Base-by-base conservation (phyloP, 2,797 vertebrate genomes). In the Sebastes itinus region DNA sequence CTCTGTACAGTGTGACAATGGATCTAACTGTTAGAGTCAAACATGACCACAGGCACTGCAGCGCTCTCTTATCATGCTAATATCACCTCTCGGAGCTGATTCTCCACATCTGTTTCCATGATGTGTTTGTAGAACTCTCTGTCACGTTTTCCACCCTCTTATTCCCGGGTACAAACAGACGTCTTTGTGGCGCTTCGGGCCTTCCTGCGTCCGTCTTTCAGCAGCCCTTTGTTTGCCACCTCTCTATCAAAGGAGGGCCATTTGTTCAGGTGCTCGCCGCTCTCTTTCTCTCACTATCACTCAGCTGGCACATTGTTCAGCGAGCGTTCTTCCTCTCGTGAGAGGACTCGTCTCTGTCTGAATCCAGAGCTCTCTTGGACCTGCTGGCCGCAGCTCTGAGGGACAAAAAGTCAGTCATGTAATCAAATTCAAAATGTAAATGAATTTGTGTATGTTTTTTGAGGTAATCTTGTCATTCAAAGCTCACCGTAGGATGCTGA, bases 261-360 rank as follows among this genome's bases (percentile, higher is more conserved):
- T 92, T 94, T 94, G 91, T 95, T 96, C 93, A 87, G 89, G 78
- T 87, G 92, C 94, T 94, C 86, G 30, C 83, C 54, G 72, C 89
- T 81, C 70, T 71, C 78, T 70, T 74, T 46, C 67, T 85, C 65
- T 71, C 83, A 5, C 66, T 68, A 60, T 63, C 7, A 2, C 83
- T 88, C 90, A 35, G 33, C 72, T 81, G 71, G 66, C 35, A 14
- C 54, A 16, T 67, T 74, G 62, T 77, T 77, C 82, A 82, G 72
- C 83, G 58, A 38, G 56, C 4, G 3, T 12, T 60, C 52, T 71
- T 55, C 55, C 49, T 71, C 63, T 46, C 42, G 7, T 59, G 28
- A 13, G 5, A 59, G n/a, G 27, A 55, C 49, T 69, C 20, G 1
- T 69, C 18, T 60, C 62, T 27, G 27, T 46, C 46, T 59, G 87